Conservation (phyloP, 2,113 vertebrate species). For the Tetrao urogallus region DNA sequence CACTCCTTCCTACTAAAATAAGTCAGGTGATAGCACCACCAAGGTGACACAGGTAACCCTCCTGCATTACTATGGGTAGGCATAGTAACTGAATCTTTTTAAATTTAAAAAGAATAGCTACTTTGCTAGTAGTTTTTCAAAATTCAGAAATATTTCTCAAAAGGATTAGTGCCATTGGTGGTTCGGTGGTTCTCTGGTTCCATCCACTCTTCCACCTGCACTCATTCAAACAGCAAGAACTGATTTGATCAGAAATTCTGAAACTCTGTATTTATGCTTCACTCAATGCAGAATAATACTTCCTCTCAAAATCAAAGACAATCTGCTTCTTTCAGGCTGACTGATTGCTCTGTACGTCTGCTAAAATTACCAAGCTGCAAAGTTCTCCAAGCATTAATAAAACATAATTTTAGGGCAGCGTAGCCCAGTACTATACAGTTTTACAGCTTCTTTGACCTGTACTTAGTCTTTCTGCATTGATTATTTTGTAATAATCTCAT, state of each 20-base stretch:
- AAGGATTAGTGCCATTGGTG: neutral
- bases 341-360: neutral
- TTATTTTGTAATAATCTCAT: slow-evolving; percentile 9
- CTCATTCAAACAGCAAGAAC: neutral
- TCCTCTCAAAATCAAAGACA: neutral
- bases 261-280: neutral
- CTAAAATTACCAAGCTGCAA: neutral
- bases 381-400: neutral
- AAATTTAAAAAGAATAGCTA: neutral
- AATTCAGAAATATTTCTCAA: neutral
- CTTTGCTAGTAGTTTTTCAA: neutral
- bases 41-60: rapidly evolving
- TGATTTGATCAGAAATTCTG: neutral
- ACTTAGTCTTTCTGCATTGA: neutral
- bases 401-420: neutral
- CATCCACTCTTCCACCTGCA: neutral
- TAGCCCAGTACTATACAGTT: neutral
- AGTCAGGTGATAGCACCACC: neutral
- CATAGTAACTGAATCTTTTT: neutral
- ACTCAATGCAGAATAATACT: neutral
- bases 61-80: neutral
- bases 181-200: neutral
- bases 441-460: neutral
- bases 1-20: neutral
- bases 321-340: neutral